phyloP scores from a whole-genome alignment of 2,888 invertebrate genomes.

The Archips crataeganus region DNA sequence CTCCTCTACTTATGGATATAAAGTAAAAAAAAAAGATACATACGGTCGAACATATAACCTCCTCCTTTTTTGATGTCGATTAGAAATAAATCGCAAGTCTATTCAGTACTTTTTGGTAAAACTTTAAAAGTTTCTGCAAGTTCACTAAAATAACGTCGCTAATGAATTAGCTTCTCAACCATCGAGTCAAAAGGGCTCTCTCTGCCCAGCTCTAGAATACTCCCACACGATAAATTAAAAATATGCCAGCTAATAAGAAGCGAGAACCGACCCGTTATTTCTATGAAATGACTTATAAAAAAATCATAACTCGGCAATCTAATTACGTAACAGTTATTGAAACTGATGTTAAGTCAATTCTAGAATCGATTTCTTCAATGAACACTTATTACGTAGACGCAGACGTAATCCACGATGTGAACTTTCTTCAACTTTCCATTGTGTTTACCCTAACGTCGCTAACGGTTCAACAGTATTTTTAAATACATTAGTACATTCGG shows the following conservation, averaged over 20 bases:
- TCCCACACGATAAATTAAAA: no score
- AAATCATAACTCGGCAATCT: background rate
- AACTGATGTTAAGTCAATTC: conserved; percentile 35
- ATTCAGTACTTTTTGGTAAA: no score
- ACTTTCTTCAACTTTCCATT: conserved; percentile 39
- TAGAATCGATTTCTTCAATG: conserved; percentile 37
- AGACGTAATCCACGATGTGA: conserved; percentile 23
- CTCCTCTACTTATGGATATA: no score
- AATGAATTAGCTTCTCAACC: no score
- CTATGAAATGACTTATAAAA: background rate
- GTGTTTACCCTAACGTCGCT: conserved; percentile 20
- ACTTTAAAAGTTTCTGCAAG: no score
- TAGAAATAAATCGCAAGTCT: no score
- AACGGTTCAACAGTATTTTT: conserved; percentile 1
- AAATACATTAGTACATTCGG: background rate
- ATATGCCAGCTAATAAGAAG: background rate
- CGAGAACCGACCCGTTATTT: background rate
- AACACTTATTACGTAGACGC: conserved; percentile 35
- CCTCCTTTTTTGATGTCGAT: no score
- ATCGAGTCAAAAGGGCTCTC: no score
- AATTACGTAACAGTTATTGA: conserved; percentile 33
- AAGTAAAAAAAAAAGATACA: no score
- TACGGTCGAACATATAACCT: no score
- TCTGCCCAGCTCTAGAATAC: no score
- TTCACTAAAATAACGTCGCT: no score